Conservation (phyloP, 2,113 vertebrate species). For the Crotalus tigris region DNA sequence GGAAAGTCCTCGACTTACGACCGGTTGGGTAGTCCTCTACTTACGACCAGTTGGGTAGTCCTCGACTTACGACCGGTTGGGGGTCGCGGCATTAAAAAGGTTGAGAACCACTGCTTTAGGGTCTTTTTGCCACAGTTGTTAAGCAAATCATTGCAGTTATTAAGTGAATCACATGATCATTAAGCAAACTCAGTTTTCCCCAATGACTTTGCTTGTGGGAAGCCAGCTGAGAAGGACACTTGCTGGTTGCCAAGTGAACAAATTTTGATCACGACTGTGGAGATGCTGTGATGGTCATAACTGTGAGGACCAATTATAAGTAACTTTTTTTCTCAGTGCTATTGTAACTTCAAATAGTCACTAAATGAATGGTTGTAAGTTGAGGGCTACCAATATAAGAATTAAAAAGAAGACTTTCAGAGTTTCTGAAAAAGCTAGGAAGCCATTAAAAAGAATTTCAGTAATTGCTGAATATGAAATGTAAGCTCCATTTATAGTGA, state of each 20-base stretch:
- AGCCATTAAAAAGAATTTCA: neutral
- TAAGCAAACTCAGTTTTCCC: neutral
- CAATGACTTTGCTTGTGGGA: neutral
- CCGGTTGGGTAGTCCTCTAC: no score
- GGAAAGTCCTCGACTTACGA: no score
- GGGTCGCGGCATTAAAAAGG: no score
- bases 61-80: no score
- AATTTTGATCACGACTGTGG: neutral
- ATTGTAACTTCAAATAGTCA: neutral
- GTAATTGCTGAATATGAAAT: neutral
- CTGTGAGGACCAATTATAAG: neutral
- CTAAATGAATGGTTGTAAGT: neutral
- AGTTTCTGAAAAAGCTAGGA: neutral
- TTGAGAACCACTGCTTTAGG: neutral
- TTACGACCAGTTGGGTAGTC: no score
- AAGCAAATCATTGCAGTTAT: neutral
- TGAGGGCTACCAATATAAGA: neutral
- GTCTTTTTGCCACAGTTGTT: neutral
- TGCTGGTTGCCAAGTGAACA: neutral
- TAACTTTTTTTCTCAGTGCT: neutral
- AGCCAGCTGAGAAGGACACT: neutral
- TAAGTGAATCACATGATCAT: neutral
- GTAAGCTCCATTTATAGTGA: neutral
- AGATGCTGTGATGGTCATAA: neutral
- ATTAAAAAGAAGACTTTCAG: neutral